Base-by-base conservation (phyloP, 2,797 vertebrate species). In the Tragopan temminckii region DNA sequence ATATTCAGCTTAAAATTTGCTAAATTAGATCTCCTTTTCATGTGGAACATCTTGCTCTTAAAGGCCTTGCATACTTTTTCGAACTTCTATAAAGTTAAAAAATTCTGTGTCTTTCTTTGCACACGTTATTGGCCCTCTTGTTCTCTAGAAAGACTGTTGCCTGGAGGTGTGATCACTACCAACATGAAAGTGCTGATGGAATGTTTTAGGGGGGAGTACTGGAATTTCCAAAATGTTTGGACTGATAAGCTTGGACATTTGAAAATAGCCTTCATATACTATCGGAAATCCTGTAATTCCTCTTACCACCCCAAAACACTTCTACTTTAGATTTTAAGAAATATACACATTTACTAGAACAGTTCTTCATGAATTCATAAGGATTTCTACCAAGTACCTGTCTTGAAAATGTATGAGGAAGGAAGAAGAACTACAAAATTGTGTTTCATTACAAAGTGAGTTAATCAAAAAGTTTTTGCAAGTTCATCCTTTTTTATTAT, bases 401-500 rank as follows among this genome's bases (percentile, higher is more conserved):
- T 91, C 52, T 76, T 83, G 79, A 94, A 89, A 95, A 89, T 59
- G 19, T 46, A 67, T 48, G 36, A 88, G 66, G 31, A 90, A 76
- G 13, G 43, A 87, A 75, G 33, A 72, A 88, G 12, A 17, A 78
- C 69, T 2, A 1, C 78, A 92, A 93, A 95, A 81, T 53, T 9
- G 62, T 14, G 2, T 48, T 35, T 52, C 24, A 76, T 24, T 88
- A 75, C 84, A 91, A 90, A 81, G 66, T 11, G 29, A 91, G 67
- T 84, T 72, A 64, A 86, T 93, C 58, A 89, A 77, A 64, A 64
- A 80, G n/a, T 89, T 94, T 94, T 88, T 57, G 24, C 52, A 95
- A 95, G 63, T 88, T 94, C 67, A 80, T 69, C 14, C 35, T 79
- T 76, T 93, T 95, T 84, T 85, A 91, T 94, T 91, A 84, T 87